Evolutionary conservation across 2,797 vertebrate genomes (phyloP).

Genomic region (Urosaurus nigricauda): DNA sequence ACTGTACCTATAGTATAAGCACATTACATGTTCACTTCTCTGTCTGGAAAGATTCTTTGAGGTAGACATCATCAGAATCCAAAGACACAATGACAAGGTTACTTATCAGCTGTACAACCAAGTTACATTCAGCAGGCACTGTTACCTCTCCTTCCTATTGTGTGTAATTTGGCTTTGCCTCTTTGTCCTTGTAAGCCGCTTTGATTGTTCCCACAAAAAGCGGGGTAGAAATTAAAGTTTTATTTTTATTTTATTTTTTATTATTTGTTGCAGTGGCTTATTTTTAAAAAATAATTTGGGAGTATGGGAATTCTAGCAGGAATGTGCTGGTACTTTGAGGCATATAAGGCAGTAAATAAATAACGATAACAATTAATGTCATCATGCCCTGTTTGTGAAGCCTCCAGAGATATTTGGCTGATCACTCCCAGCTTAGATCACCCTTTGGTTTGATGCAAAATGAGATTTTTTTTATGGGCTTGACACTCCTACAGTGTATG

Average conservation of each 20-base stretch:
- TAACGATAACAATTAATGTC: neutral
- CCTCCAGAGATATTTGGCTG: neutral
- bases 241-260: too few species aligned
- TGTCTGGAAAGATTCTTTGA: neutral
- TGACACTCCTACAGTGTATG: neutral
- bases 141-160: neutral
- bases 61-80: too few species aligned
- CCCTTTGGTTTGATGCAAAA: neutral
- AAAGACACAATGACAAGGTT: neutral
- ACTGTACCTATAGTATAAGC: too few species aligned
- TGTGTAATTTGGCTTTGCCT: neutral
- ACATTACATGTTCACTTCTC: neutral
- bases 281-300: neutral
- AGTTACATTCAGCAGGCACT: neutral
- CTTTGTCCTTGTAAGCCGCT: too few species aligned
- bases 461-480: neutral
- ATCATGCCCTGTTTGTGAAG: neutral
- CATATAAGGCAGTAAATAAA: neutral
- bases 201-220: too few species aligned
- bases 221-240: too few species aligned
- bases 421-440: neutral
- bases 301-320: neutral
- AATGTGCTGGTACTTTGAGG: neutral
- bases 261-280: neutral
- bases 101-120: neutral